These are phyloP conservation scores for Tinea pellionella DNA, from an alignment of 2,888 invertebrate species.

Conservation along the genomic window DNA sequence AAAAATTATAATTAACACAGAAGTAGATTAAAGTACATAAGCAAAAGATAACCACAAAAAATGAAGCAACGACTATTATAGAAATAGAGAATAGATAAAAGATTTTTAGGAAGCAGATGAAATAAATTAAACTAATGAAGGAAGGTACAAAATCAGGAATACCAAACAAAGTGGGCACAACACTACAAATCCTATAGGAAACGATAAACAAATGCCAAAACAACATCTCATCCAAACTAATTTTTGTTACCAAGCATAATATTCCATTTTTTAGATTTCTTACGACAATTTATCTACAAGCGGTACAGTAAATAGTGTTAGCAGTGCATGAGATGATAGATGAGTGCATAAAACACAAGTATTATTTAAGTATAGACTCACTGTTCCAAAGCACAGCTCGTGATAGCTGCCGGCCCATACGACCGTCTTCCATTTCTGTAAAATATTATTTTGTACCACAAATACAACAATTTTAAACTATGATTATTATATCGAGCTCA, in stretches of 20 bases:
- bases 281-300: too few relatives aligned
- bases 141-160: too few relatives aligned
- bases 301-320: too few relatives aligned
- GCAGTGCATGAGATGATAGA: background rate
- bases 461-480: background rate
- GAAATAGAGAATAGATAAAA: too few relatives aligned
- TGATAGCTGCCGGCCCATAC: constrained; percentile 82
- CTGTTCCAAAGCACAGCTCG: constrained; percentile 89
- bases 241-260: too few relatives aligned
- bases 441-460: constrained; percentile 24
- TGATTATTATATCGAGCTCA: background rate
- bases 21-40: background rate
- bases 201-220: too few relatives aligned
- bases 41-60: background rate
- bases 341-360: background rate
- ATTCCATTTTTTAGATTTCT: too few relatives aligned
- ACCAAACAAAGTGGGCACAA: too few relatives aligned
- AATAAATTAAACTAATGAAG: too few relatives aligned
- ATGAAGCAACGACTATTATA: background rate
- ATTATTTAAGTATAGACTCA: constrained; percentile 59
- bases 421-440: constrained; percentile 82
- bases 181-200: too few relatives aligned
- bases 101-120: too few relatives aligned
- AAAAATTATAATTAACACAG: background rate
- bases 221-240: too few relatives aligned